These are phyloP conservation scores for Diacarnus erythraeanus DNA, from an alignment of 37 sponge, comb jelly and placozoan species.

Conservation along the genomic window DNA sequence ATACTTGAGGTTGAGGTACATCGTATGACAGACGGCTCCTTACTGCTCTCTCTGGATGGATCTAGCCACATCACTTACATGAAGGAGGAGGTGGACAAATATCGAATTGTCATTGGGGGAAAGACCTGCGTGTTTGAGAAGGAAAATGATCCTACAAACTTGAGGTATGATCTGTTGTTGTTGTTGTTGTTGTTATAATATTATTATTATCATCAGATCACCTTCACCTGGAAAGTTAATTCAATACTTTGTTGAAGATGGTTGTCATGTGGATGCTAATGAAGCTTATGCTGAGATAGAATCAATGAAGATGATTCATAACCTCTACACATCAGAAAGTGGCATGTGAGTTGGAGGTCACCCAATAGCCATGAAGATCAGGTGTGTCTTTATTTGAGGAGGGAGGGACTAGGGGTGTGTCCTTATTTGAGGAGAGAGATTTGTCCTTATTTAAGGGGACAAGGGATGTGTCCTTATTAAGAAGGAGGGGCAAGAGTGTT, in stretches of 20 bases:
- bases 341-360: slow-evolving; percentile 84
- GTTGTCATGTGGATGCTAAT: slow-evolving; percentile 70
- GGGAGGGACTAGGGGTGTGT: no score
- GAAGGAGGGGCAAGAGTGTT: no score
- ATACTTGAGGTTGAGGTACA: slow-evolving; percentile 77
- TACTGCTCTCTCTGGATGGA: slow-evolving; percentile 79
- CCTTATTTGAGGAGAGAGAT: no score
- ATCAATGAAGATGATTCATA: slow-evolving; percentile 96
- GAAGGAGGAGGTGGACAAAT: slow-evolving; percentile 88
- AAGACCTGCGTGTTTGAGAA: slow-evolving; percentile 95
- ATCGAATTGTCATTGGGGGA: slow-evolving; percentile 79
- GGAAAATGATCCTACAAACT: slow-evolving; percentile 89
- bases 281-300: slow-evolving; percentile 93
- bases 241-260: slow-evolving; percentile 84
- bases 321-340: slow-evolving; percentile 58
- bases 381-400: no score
- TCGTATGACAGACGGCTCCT: slow-evolving; percentile 85
- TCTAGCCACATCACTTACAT: slow-evolving; percentile 90
- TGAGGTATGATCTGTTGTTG: slow-evolving; percentile 50
- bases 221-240: slow-evolving; percentile 93
- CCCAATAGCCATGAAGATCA: no score
- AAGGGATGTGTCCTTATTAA: no score
- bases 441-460: no score
- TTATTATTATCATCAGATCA: no score
- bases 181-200: not conserved